Conservation (phyloP, 2,113 vertebrate species). For the Syrrhaptes paradoxus region DNA sequence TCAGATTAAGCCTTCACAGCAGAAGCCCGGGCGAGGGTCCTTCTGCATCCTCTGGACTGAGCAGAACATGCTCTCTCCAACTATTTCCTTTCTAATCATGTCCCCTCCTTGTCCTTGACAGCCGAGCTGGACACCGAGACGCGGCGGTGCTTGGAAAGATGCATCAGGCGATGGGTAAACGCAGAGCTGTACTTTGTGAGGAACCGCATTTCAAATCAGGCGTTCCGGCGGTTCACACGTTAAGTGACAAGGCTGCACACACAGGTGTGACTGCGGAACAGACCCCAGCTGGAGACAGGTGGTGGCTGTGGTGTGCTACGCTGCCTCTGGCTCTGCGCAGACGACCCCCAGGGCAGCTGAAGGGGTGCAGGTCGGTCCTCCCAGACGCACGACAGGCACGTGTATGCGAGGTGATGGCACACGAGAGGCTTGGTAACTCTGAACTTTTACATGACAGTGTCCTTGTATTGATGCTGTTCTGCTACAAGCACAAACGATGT, state of each 20-base stretch:
- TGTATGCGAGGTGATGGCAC: rapidly evolving
- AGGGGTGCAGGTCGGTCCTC: neutral
- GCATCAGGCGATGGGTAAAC: rapidly evolving
- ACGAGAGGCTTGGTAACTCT: neutral
- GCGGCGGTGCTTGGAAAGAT: neutral
- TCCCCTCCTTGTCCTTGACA: neutral
- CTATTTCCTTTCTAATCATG: neutral
- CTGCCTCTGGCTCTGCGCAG: neutral
- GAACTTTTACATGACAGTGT: neutral
- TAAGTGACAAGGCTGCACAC: neutral
- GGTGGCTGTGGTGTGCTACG: rapidly evolving
- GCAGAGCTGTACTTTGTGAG: rapidly evolving
- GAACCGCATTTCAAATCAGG: rapidly evolving
- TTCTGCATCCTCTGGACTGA: neutral
- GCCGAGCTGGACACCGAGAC: neutral
- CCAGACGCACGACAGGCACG: neutral
- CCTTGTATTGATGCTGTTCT: neutral
- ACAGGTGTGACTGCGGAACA: neutral
- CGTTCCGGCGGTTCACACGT: neutral
- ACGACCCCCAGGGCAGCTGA: neutral
- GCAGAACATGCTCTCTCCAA: neutral
- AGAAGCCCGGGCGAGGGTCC: neutral
- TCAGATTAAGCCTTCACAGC: neutral
- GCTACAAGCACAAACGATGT: neutral
- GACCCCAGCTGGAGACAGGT: neutral